These are phyloP conservation scores for Sinhomidia bicolor DNA, from an alignment of 2,888 invertebrate species.

Conservation along the genomic window DNA sequence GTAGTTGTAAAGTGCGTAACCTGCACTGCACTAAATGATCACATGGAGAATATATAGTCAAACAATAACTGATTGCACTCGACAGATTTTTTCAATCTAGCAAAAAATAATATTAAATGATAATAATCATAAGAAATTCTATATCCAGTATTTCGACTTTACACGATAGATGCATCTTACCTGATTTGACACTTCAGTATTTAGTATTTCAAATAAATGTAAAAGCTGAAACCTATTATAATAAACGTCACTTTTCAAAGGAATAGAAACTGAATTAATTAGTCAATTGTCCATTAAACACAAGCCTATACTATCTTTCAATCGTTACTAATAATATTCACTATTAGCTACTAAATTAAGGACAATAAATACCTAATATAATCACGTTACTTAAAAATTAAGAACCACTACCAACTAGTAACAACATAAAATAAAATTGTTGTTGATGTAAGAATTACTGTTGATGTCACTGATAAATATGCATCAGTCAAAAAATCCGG, in stretches of 20 bases:
- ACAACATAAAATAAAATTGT: no score
- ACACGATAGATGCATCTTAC: not conserved
- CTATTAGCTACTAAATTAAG: no score
- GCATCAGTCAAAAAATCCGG: not conserved
- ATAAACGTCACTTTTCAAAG: not conserved
- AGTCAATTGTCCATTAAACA: no score
- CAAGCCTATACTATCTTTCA: no score
- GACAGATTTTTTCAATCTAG: not conserved
- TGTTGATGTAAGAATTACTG: not conserved
- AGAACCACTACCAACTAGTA: no score
- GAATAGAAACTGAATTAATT: not conserved
- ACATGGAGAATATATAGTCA: not conserved
- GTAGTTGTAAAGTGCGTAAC: not conserved
- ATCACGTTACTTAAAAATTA: no score
- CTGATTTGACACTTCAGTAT: not conserved
- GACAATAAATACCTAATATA: no score
- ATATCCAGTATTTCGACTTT: not conserved
- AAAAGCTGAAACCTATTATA: not conserved
- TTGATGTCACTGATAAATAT: slow-evolving; percentile 11
- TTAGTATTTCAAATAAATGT: not conserved
- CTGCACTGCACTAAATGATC: slow-evolving; percentile 15
- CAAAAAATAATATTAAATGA: not conserved
- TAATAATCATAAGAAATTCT: not conserved
- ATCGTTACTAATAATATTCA: no score
- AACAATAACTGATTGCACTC: not conserved